Conservation (phyloP, 2,888 invertebrate species). For the Leucania comma region DNA sequence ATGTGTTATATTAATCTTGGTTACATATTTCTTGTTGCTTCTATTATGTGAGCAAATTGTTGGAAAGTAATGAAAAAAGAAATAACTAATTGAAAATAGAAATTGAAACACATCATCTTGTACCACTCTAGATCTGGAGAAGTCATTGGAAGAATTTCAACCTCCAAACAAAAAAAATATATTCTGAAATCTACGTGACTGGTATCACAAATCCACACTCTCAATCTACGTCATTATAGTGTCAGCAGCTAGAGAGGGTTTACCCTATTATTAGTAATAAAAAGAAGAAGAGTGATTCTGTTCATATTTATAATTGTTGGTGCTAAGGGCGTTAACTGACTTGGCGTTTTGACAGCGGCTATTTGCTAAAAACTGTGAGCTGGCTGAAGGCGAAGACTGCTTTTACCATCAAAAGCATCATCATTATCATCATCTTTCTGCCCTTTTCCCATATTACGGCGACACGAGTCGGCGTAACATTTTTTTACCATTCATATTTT, state of each 20-base stretch:
- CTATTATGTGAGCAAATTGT: too few relatives aligned
- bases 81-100: too few relatives aligned
- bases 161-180: neutral
- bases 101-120: neutral
- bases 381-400: too few relatives aligned
- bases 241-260: slow-evolving; percentile 1
- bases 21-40: too few relatives aligned
- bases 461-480: too few relatives aligned
- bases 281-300: slow-evolving; percentile 8
- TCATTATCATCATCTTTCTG: too few relatives aligned
- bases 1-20: too few relatives aligned
- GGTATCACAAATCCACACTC: slow-evolving; percentile 16
- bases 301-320: neutral
- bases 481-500: too few relatives aligned
- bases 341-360: neutral
- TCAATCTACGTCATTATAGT: slow-evolving; percentile 7
- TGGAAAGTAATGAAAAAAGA: too few relatives aligned
- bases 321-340: neutral
- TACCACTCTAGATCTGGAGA: neutral
- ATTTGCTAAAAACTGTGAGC: neutral
- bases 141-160: neutral
- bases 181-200: slow-evolving; percentile 26
- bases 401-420: too few relatives aligned
- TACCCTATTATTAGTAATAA: neutral
- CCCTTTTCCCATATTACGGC: too few relatives aligned